Conservation (phyloP, 2,113 vertebrate species). For the Leptosomus discolor region DNA sequence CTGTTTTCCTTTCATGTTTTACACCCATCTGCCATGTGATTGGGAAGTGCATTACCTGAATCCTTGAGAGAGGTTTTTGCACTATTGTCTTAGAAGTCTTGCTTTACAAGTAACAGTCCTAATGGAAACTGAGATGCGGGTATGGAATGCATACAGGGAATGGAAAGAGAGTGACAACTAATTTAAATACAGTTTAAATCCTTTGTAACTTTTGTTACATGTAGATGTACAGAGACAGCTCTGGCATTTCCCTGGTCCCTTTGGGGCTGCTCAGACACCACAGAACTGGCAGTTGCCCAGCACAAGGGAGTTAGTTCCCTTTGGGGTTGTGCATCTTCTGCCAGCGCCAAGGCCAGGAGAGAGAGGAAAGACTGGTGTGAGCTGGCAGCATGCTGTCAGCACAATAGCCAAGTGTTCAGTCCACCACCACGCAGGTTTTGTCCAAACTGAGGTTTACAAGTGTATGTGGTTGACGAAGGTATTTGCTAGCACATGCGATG, state of each 20-base stretch:
- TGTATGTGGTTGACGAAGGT: background rate
- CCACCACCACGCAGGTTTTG: background rate
- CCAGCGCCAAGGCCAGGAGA: background rate
- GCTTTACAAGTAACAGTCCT: background rate
- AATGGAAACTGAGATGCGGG: background rate
- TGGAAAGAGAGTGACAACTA: background rate
- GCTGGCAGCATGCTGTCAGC: rapidly evolving
- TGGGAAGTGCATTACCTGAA: background rate
- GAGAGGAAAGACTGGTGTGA: background rate
- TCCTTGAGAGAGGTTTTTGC: background rate
- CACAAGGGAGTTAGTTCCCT: background rate
- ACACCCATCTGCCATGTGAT: background rate
- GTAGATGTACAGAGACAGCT: background rate
- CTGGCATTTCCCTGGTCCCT: background rate
- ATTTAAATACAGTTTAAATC: background rate
- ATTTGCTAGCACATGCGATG: rapidly evolving
- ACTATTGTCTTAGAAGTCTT: background rate
- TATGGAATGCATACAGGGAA: background rate
- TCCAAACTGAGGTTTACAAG: background rate
- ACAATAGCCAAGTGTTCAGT: too few species aligned
- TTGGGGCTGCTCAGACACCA: background rate
- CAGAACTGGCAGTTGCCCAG: background rate
- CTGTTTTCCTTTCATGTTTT: conserved; percentile 14
- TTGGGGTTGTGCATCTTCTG: background rate
- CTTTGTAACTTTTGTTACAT: background rate